Percentiles rank a stretch among this genome's conserved stretches.
Conservation (phyloP, 2,888 invertebrate genomes). For the Taenaris catops region DNA sequence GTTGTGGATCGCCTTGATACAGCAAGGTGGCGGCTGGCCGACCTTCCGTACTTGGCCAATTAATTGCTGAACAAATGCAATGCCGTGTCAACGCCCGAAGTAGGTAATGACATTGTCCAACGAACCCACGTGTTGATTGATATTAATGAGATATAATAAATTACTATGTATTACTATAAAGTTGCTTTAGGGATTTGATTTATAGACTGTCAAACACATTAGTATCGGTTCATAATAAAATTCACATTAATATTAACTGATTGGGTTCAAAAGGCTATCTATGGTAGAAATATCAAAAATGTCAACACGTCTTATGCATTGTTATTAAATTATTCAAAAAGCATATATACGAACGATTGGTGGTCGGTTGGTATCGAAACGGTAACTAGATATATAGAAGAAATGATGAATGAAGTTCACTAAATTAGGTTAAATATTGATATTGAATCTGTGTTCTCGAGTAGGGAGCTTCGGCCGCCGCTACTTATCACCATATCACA, state of each 20-base stretch:
- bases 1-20: constrained; percentile 23
- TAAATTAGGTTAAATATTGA: too few species aligned
- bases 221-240: constrained; percentile 2
- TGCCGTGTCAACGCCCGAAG: constrained; percentile 25
- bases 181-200: too few species aligned
- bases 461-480: too few species aligned
- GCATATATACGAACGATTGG: too few species aligned
- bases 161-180: too few species aligned
- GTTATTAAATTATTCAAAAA: background rate
- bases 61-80: constrained; percentile 25
- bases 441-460: too few species aligned
- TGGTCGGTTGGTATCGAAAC: background rate
- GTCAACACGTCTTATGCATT: background rate
- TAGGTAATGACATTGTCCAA: constrained; percentile 13
- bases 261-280: background rate
- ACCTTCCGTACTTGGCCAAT: constrained; percentile 25
- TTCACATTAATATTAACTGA: constrained; percentile 1
- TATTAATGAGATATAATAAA: constrained; percentile 7
- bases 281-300: background rate
- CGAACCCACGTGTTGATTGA: constrained; percentile 6
- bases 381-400: background rate
- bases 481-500: too few species aligned
- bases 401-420: too few species aligned
- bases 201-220: background rate
- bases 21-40: constrained; percentile 23